Evolutionary conservation across 2,113 vertebrate genomes (phyloP), one percentile per base, ranked within the genome.

Genomic region (Paracanthobrama guichenoti): DNA sequence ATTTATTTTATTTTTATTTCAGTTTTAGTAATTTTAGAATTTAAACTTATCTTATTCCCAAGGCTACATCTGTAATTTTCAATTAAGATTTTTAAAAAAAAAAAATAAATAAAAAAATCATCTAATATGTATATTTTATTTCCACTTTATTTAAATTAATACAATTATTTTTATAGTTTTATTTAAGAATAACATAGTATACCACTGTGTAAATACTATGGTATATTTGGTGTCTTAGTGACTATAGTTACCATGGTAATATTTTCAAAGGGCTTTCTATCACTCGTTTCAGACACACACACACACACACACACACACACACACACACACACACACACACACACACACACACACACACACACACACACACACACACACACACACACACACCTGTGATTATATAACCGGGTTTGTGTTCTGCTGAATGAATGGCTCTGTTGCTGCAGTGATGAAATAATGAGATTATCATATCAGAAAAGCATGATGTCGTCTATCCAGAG

Each of bases 391-490:
- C 42, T 73, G 6, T 73, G 71, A 8, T 42, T 46, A 22, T 7
- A 12, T 44, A 72, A 69, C 35, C 1, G 16, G 26, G 53, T 39
- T 22, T 59, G 53, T 42, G 10, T 59, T 76, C 53, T 78, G 75
- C 35, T 39, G 20, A 78, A 78, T 3, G 12, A 24, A 13, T n/a
- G 53, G 31, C 11, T 24, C 75, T 78, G 57, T 62, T 62, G 13
- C 13, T 26, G 57, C 57, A 42, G 12, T 13, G 39, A 26, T 44
- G 59, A n/a, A 60, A 62, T 79, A 46, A 79, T 79, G 76, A 60
- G 76, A 79, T 79, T 79, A 79, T 44, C 35, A 44, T 26, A 26
- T 79, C 57, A 24, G n/a, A 79, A 79, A 79, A 24, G n/a, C 35
- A 44, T 79, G n/a, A 79, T 79, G 75, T 59, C 6, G 22, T 60